Percentiles rank a stretch among this genome's conserved stretches.
phyloP scores from a whole-genome alignment of 2,113 vertebrate genomes.

The Capreolus pygargus region DNA sequence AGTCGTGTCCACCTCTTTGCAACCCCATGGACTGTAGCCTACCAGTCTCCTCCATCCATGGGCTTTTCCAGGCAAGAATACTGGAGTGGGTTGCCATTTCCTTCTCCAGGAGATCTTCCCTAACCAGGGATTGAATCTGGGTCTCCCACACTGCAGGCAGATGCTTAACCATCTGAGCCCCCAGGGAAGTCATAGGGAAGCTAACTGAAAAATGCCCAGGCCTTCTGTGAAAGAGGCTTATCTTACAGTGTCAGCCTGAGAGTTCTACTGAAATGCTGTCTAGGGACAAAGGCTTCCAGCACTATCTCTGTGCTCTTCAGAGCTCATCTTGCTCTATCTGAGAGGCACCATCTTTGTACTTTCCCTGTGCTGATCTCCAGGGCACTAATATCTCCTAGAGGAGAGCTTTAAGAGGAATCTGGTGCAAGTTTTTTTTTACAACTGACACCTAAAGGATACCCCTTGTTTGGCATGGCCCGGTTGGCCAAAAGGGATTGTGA shows the following conservation, averaged over 20 bases:
- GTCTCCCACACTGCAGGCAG: background rate
- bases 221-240: background rate
- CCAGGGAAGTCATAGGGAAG: background rate
- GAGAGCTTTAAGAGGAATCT: background rate
- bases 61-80: background rate
- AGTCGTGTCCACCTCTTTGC: background rate
- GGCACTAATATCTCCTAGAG: background rate
- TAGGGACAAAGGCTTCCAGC: background rate
- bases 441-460: background rate
- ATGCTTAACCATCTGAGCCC: background rate
- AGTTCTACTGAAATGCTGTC: background rate
- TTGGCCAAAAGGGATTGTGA: background rate
- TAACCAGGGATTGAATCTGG: background rate
- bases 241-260: background rate
- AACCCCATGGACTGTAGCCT: background rate
- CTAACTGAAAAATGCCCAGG: background rate
- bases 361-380: background rate
- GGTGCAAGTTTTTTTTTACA: background rate
- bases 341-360: background rate
- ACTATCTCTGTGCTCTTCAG: background rate
- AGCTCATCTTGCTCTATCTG: background rate
- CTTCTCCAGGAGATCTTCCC: background rate
- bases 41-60: background rate
- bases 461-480: no score
- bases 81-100: background rate